Base-by-base conservation (phyloP, 2,797 vertebrate genomes). In the Sebastes variabilis region DNA sequence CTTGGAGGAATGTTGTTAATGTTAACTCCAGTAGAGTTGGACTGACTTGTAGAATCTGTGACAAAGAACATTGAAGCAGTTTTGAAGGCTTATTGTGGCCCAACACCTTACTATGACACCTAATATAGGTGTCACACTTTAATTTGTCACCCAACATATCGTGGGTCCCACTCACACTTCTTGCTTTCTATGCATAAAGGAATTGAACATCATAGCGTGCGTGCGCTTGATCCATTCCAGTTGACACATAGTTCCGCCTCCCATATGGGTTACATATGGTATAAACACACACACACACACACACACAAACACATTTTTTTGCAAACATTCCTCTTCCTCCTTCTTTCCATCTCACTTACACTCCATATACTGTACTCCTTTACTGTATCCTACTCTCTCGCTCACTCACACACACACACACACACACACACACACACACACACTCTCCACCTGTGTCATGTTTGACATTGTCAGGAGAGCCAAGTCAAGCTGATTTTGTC, bases 391-490 rank as follows among this genome's bases (percentile, higher is more conserved):
- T 24, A 3, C n/a, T 12, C 32, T 9, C 14, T 2, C 3, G 0
- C 18, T 11, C 60, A 20, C 52, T 14, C 30, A 25, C 30, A 30
- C 55, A 25, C 61, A 55, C 58, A 64, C 77, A 27, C 55, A 29
- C 6, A n/a, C 46, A 29, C 75, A 1, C 66, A 3, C 34, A 12
- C 10, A 36, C 34, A 4, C 34, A 36, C 34, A 12, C 34, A 12
- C 34, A 4, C 66, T 25, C 46, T 69, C 67, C 65, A 82, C 86
- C 82, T 82, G 77, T 72, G 72, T 78, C 52, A 27, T 79, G 83
- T 76, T 82, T 81, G 82, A 85, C 79, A 60, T 46, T 58, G 66
- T 74, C 66, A 76, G 75, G 30, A 58, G 56, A 81, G 75, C 85
- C 85, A 79, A 81, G 55, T 38, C 68, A 32, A 89, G 75, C 71